Conservation (phyloP, 2,113 vertebrate genomes). For the Xenopus tropicalis region UCB_Xtro_10.0 CM004443.2:192413501-192414000, state of each 20-base stretch:
- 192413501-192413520: too few species aligned
- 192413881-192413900: background rate
- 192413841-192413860: slow-evolving; percentile 31
- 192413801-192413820: slow-evolving; percentile 31
- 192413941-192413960: background rate
- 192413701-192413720: slow-evolving; percentile 22
- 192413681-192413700: slow-evolving; percentile 8
- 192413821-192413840: slow-evolving; percentile 41
- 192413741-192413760: slow-evolving; percentile 41
- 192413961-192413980: background rate
- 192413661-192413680: slow-evolving; percentile 16
- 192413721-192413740: slow-evolving; percentile 43
- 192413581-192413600: too few species aligned
- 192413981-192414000: too few species aligned
- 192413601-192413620: too few species aligned
- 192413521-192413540: too few species aligned
- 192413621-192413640: slow-evolving; percentile 4
- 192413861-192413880: slow-evolving; percentile 24
- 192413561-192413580: too few species aligned
- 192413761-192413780: slow-evolving; percentile 43
- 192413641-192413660: slow-evolving; percentile 18
- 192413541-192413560: too few species aligned
- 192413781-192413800: slow-evolving; percentile 27
- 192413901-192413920: background rate
- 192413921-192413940: background rate